Base-by-base conservation (phyloP, 1,140 invertebrate species). In the Neodiprion virginianus region DNA sequence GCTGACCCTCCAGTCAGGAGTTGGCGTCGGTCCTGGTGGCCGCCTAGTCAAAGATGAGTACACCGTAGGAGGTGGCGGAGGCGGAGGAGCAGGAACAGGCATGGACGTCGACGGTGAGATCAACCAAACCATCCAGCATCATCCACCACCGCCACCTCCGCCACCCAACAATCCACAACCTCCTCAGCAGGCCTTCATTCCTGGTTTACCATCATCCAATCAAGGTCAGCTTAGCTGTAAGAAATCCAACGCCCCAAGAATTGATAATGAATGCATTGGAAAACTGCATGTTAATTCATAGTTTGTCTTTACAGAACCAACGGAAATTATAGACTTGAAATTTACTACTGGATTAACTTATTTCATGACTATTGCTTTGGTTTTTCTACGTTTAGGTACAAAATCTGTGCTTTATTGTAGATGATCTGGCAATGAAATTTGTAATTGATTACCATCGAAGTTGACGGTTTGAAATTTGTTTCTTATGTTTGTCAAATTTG, bases 81-180 rank as follows among this genome's bases (percentile, higher is more conserved):
- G 75, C 8, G 83, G 86, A 21, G 88, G 82, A 80, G 90, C 85
- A 82, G 81, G 79, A 21, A 78, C 82, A 8, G 86, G 92, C 67
- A 95, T 95, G 93, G 94, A 95, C 74, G 93, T 95, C 78, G 94
- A 95, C 81, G 91, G 90, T 17, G 93, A 94, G 67, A 85, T 89
- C 65, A 86, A 88, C 75, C 91, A 91, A 79, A 96, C 95, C 4
- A 95, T 96, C 74, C 95, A 96, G 79, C 95, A 96, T 87, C 95
- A 96, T 88, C 95, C 95, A 61, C 92, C 94, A 67, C 86, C 89
- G n/a, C 86, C 88, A 72, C 80, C 84, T 4, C 72, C 85, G 47
- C 74, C 86, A 5, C 72, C 86, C 7, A 86, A 78, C 49, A 87
- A 86, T 71, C 71, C 83, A 9, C 88, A 88, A 69, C 82, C 82